A percentile compares a stretch with the other conserved stretches of the same genome.
These are phyloP conservation scores for Chrysolina haemoptera DNA, from an alignment of 2,888 invertebrate genomes.

Conservation along the genomic window DNA sequence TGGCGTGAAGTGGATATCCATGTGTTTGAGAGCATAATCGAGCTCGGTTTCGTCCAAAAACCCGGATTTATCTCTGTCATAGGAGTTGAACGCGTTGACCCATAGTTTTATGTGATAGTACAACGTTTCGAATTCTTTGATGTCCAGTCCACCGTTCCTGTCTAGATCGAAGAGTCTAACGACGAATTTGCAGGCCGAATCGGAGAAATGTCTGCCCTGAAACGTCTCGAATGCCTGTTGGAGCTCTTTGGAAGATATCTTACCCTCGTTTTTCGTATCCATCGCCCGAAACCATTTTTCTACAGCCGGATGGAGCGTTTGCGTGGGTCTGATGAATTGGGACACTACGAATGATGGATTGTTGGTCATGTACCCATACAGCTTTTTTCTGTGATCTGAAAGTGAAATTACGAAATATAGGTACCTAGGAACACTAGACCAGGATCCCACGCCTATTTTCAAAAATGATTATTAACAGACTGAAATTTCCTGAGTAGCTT, in stretches of 20 bases:
- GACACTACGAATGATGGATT: conserved; percentile 32
- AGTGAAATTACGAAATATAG: not conserved
- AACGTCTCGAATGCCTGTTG: conserved; percentile 65
- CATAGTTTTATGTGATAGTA: conserved; percentile 65
- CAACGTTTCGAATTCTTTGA: conserved; percentile 64
- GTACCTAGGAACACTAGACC: no score
- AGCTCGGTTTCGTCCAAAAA: conserved; percentile 62
- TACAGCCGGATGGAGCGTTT: conserved; percentile 57
- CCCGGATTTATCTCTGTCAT: conserved; percentile 61
- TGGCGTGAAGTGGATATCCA: conserved; percentile 63
- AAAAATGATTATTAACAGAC: no score
- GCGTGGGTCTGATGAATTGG: conserved; percentile 11
- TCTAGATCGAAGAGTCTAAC: conserved; percentile 66
- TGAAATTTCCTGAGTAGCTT: no score
- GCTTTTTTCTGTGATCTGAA: conserved; percentile 27
- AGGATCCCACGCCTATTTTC: no score
- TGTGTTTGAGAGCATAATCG: conserved; percentile 60
- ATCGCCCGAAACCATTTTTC: conserved; percentile 61
- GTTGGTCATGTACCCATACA: conserved; percentile 34
- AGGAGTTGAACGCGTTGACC: conserved; percentile 64
- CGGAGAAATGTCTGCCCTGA: conserved; percentile 64
- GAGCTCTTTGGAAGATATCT: conserved; percentile 62
- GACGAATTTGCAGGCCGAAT: conserved; percentile 64
- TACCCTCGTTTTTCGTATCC: conserved; percentile 60
- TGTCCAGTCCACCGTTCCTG: conserved; percentile 63